phyloP scores from a whole-genome alignment of 1,140 invertebrate species.

The Calephelis virginiensis region DNA sequence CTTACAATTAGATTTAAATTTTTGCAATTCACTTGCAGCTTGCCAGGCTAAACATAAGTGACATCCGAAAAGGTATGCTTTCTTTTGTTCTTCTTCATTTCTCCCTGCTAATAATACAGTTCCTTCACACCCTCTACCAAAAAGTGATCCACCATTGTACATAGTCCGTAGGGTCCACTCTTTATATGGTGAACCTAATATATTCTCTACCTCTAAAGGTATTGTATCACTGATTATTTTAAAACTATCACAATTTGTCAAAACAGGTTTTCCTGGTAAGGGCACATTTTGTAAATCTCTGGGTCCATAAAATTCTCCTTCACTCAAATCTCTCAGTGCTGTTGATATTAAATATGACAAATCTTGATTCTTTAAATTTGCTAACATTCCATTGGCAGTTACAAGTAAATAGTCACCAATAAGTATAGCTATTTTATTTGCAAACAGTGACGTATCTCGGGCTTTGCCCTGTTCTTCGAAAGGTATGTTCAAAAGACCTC shows the following conservation, averaged over 20 bases:
- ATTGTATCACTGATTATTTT: slow-evolving; percentile 54
- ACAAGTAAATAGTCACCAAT: slow-evolving; percentile 94
- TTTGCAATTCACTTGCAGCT: slow-evolving; percentile 81
- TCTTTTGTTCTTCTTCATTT: slow-evolving; percentile 80
- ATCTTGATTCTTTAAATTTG: slow-evolving; percentile 84
- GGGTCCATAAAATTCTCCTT: slow-evolving; percentile 90
- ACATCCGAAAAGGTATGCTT: slow-evolving; percentile 90
- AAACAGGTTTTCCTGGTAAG: slow-evolving; percentile 80
- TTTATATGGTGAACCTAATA: slow-evolving; percentile 81
- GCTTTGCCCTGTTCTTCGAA: slow-evolving; percentile 79
- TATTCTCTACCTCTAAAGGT: slow-evolving; percentile 73
- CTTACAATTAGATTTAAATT: slow-evolving; percentile 62
- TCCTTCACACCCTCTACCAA: slow-evolving; percentile 91
- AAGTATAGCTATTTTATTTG: slow-evolving; percentile 95
- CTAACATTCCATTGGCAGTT: slow-evolving; percentile 88
- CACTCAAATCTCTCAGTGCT: slow-evolving; percentile 89
- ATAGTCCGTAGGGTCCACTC: slow-evolving; percentile 91
- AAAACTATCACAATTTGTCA: slow-evolving; percentile 40
- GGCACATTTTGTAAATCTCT: slow-evolving; percentile 88
- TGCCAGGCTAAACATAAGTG: slow-evolving; percentile 92
- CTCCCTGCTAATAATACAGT: slow-evolving; percentile 87
- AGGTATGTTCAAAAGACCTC: slow-evolving; percentile 88
- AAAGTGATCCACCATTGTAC: slow-evolving; percentile 86
- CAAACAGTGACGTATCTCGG: slow-evolving; percentile 83
- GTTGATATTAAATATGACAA: slow-evolving; percentile 91